These are phyloP conservation scores for Julus scanicus DNA, from an alignment of 2,888 invertebrate species.

Conservation along the genomic window DNA sequence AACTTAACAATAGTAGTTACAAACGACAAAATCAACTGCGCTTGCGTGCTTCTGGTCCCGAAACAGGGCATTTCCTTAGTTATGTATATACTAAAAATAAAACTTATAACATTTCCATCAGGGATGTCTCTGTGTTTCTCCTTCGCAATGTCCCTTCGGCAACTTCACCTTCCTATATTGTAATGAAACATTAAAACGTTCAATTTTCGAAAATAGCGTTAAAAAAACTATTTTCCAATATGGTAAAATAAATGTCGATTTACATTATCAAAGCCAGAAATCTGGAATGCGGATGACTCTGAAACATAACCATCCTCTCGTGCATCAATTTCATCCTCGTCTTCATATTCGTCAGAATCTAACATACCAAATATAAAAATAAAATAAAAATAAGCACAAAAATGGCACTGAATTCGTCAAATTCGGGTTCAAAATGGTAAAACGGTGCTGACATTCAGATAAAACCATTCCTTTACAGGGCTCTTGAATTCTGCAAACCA, in stretches of 20 bases:
- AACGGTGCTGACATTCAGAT: conserved; percentile 55
- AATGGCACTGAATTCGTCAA: not conserved
- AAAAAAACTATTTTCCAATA: not conserved
- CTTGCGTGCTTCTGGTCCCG: not conserved
- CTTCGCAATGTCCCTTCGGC: not conserved
- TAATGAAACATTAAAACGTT: not conserved
- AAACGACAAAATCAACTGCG: not conserved
- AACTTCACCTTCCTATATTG: not conserved
- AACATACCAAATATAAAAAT: not conserved
- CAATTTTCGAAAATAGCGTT: not conserved
- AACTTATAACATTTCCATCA: not conserved
- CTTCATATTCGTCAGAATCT: conserved; percentile 70
- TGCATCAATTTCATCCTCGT: conserved; percentile 69
- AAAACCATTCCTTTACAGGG: conserved; percentile 55
- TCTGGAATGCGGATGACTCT: conserved; percentile 74
- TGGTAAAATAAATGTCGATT: not conserved
- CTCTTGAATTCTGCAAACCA: conserved; percentile 82
- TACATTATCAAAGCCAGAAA: not conserved
- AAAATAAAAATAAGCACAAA: too few species aligned
- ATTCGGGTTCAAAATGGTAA: not conserved
- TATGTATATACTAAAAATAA: not conserved
- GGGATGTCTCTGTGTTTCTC: not conserved
- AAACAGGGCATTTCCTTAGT: not conserved
- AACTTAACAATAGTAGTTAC: not conserved
- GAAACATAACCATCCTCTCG: conserved; percentile 85